These are phyloP conservation scores for Eupeodes latifasciatus DNA, from an alignment of 2,888 invertebrate species.

Conservation along the genomic window DNA sequence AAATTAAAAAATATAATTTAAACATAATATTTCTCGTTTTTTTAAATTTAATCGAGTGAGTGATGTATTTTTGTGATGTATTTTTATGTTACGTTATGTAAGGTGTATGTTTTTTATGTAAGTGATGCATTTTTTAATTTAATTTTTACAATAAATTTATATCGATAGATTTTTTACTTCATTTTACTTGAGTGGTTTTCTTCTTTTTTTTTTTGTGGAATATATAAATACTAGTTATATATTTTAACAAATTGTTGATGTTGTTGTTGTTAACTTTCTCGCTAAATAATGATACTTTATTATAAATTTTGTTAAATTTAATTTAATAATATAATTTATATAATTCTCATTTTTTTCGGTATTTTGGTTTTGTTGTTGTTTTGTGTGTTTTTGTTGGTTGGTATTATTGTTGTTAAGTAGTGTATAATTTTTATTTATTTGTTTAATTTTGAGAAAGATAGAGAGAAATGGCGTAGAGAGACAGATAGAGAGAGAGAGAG, in stretches of 20 bases:
- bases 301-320: slow-evolving; percentile 57
- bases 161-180: slow-evolving; percentile 51
- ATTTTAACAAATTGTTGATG: slow-evolving; percentile 47
- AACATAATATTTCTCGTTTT: slow-evolving; percentile 49
- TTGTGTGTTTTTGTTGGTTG: slow-evolving; percentile 31
- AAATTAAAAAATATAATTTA: slow-evolving; percentile 63
- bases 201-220: slow-evolving; percentile 33
- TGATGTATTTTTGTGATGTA: slow-evolving; percentile 12
- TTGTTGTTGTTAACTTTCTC: slow-evolving; percentile 44
- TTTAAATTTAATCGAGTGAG: slow-evolving; percentile 15
- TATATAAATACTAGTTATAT: slow-evolving; percentile 60
- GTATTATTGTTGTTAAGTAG: not conserved
- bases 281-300: slow-evolving; percentile 63
- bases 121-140: slow-evolving; percentile 43
- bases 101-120: slow-evolving; percentile 42
- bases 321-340: slow-evolving; percentile 47
- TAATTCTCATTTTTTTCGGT: slow-evolving; percentile 43
- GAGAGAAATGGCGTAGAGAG: not conserved
- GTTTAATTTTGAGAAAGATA: not conserved
- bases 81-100: not conserved
- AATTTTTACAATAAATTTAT: slow-evolving; percentile 67
- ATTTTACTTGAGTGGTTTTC: slow-evolving; percentile 37
- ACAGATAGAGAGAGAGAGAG: slow-evolving; percentile 30
- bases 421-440: slow-evolving; percentile 4
- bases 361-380: not conserved